Evolutionary conservation across 1,140 invertebrate genomes (phyloP).

Genomic region (Drosophila leontia): DNA sequence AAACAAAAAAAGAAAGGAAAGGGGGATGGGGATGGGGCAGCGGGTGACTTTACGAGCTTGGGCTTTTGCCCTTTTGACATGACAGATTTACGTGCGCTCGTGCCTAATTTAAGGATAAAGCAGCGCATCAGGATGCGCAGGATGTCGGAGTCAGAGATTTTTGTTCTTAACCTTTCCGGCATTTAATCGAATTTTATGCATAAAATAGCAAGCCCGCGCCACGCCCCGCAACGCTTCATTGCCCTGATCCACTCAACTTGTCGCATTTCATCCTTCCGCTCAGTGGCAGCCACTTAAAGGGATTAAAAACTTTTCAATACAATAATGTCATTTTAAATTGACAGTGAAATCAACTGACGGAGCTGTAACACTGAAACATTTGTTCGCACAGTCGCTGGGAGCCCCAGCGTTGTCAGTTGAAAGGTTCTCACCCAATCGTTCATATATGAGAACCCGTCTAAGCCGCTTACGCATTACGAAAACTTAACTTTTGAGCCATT

Average conservation of each 20-base stretch:
- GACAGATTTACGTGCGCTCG: constrained; percentile 81
- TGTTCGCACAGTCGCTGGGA: constrained; percentile 24
- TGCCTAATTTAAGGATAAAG: constrained; percentile 81
- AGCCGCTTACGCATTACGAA: constrained; percentile 78
- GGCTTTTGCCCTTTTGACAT: constrained; percentile 72
- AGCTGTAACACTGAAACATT: constrained; percentile 44
- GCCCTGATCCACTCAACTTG: constrained; percentile 47
- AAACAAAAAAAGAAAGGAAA: constrained; percentile 31
- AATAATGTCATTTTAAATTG: constrained; percentile 77
- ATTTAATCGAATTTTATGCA: constrained; percentile 82
- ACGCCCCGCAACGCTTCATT: constrained; percentile 26
- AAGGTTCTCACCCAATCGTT: constrained; percentile 29
- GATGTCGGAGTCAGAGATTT: constrained; percentile 53
- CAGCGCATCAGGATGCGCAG: constrained; percentile 55
- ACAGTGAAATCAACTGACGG: constrained; percentile 72
- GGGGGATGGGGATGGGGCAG: constrained; percentile 13
- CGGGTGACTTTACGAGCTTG: constrained; percentile 66
- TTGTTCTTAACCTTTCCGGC: constrained; percentile 72
- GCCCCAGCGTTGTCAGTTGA: background rate
- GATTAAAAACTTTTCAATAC: constrained; percentile 80
- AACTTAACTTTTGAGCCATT: constrained; percentile 83
- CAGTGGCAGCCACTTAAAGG: constrained; percentile 76
- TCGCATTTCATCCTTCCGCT: constrained; percentile 48
- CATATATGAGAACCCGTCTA: constrained; percentile 46
- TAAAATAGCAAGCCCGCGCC: constrained; percentile 56